Conservation (phyloP, 35 echinoderm and acorn worm species). For the Hemicentrotus pulcherrimus region DNA sequence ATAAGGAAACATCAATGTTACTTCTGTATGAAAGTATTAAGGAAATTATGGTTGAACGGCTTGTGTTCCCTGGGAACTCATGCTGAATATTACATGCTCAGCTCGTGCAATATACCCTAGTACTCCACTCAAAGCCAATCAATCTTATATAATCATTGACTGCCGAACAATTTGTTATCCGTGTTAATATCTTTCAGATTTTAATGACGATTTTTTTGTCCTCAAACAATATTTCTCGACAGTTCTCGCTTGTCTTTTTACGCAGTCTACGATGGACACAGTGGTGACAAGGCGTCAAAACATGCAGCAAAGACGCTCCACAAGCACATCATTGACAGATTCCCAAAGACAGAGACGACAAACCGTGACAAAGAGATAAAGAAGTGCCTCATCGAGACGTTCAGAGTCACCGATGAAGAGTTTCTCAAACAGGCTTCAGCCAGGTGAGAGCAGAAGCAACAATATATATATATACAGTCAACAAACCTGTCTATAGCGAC, state of each 20-base stretch:
- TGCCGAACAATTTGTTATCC: not conserved
- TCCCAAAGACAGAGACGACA: conserved; percentile 64
- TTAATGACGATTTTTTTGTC: not conserved
- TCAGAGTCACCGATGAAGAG: conserved; percentile 86
- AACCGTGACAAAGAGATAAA: conserved; percentile 88
- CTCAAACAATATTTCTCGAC: not conserved
- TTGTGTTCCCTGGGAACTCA: not conserved
- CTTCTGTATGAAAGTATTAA: not conserved
- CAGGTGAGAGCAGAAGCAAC: conserved; percentile 51
- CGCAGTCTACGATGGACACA: conserved; percentile 93
- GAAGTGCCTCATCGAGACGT: conserved; percentile 85
- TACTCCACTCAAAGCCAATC: too few relatives aligned
- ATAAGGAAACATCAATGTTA: too few relatives aligned
- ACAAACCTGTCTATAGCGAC: too few relatives aligned
- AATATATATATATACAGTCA: too few relatives aligned
- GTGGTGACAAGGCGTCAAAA: conserved; percentile 73
- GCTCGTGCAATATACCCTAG: too few relatives aligned
- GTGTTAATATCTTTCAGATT: not conserved
- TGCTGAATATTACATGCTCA: not conserved
- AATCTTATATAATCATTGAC: too few relatives aligned
- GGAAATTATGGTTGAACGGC: too few relatives aligned
- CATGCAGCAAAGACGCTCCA: conserved; percentile 78
- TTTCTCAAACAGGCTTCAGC: conserved; percentile 92
- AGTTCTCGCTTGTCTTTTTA: conserved; percentile 87
- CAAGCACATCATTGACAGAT: conserved; percentile 68